Evolutionary conservation across 1,140 invertebrate genomes (phyloP).

Genomic region (Anastrepha obliqua): DNA sequence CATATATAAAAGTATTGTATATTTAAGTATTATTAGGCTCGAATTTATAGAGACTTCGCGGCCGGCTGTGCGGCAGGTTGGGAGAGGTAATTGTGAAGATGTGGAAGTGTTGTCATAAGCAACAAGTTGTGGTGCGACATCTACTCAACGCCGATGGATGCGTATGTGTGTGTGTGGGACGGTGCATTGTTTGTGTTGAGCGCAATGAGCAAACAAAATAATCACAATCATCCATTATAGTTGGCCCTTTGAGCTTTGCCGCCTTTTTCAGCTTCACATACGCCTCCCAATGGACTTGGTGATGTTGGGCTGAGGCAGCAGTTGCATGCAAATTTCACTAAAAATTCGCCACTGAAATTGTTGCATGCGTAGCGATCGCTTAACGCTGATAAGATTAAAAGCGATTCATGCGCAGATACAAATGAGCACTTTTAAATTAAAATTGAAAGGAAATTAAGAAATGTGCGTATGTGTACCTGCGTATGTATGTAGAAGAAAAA

Average conservation of each 20-base stretch:
- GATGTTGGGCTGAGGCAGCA: background rate
- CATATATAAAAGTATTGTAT: background rate
- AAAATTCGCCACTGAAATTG: constrained; percentile 50
- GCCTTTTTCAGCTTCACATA: background rate
- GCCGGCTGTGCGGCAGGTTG: background rate
- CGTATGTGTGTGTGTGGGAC: background rate
- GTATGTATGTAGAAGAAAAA: background rate
- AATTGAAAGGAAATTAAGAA: constrained; percentile 34
- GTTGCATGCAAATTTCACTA: constrained; percentile 49
- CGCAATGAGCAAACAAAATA: constrained; percentile 50
- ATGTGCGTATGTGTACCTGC: background rate
- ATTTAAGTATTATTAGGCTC: background rate
- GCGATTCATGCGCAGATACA: constrained; percentile 26
- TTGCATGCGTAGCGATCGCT: constrained; percentile 42
- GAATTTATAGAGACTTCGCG: background rate
- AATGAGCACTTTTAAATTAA: constrained; percentile 42
- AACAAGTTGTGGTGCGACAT: background rate
- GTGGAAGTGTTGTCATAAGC: constrained; percentile 29
- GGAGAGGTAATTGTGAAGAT: background rate
- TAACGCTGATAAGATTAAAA: constrained; percentile 38
- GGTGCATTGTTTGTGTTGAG: too few relatives aligned
- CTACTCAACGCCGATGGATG: background rate
- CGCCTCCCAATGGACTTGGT: background rate
- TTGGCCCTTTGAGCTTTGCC: background rate
- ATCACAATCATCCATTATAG: constrained; percentile 51